A percentile compares a stretch with the other conserved stretches of the same genome.
Conservation (phyloP, 2,113 vertebrate genomes). For the Greenwoodochromis staneri region DNA sequence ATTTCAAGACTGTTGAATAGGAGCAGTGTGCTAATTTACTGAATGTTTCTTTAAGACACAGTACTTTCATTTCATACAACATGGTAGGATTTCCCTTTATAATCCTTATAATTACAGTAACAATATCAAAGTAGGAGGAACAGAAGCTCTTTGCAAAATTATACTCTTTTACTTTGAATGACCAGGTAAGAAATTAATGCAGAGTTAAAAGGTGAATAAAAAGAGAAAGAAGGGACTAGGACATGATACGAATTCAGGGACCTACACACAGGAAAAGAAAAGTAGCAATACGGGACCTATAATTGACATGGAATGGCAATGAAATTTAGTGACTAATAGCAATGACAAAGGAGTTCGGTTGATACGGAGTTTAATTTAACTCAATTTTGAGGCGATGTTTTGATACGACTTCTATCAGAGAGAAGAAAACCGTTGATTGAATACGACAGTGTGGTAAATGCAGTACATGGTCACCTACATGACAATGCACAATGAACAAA, state of each 20-base stretch:
- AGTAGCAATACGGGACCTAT: background rate
- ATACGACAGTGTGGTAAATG: background rate
- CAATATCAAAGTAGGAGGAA: background rate
- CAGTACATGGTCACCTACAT: background rate
- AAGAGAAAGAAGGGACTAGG: background rate
- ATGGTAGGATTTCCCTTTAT: background rate
- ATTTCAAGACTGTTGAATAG: background rate
- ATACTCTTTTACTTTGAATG: background rate
- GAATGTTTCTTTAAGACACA: background rate
- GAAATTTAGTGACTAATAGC: background rate
- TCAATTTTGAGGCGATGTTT: background rate
- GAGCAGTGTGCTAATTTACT: background rate
- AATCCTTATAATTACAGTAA: background rate
- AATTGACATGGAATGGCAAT: background rate
- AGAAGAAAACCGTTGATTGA: background rate
- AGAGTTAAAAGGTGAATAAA: background rate
- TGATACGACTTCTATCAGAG: background rate
- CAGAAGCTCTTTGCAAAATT: background rate
- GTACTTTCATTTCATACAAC: background rate
- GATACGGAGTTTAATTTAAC: background rate
- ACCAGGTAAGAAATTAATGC: background rate
- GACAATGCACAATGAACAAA: background rate
- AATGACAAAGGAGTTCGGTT: background rate
- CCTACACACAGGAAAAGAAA: background rate
- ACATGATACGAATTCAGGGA: background rate